phyloP scores from a whole-genome alignment of 2,113 vertebrate genomes.

The Petroica traversi region DNA sequence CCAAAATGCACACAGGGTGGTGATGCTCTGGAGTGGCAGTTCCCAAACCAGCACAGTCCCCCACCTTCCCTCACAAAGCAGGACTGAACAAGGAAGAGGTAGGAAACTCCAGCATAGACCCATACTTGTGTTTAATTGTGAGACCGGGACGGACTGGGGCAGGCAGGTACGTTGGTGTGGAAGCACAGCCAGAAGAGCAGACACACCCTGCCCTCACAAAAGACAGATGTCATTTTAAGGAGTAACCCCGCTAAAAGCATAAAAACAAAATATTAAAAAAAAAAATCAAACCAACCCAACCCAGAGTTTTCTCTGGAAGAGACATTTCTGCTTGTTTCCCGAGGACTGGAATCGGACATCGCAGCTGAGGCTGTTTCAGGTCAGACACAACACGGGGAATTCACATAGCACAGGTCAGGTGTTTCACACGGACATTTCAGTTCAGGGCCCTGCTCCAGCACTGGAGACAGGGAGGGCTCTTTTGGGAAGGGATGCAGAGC shows the following conservation, averaged over 20 bases:
- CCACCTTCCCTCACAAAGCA: neutral
- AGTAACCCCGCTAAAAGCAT: conserved; percentile 29
- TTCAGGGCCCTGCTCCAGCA: neutral
- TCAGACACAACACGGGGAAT: neutral
- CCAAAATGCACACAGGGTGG: neutral
- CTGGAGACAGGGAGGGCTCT: neutral
- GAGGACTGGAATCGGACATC: neutral
- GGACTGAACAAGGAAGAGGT: neutral
- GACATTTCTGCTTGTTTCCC: neutral
- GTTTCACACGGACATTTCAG: neutral
- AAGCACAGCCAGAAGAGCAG: conserved; percentile 49
- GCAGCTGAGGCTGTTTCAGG: neutral
- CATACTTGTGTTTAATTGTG: conserved; percentile 50
- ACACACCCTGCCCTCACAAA: neutral
- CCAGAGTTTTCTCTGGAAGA: conserved; percentile 12
- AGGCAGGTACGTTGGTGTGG: conserved; percentile 3
- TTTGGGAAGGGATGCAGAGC: neutral
- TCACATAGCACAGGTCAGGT: neutral
- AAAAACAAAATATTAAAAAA: neutral
- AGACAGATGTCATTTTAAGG: neutral
- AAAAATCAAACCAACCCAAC: neutral
- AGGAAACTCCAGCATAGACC: conserved; percentile 1
- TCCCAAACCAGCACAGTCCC: neutral
- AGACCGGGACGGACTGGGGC: conserved; percentile 22
- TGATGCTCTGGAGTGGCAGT: neutral